These are phyloP conservation scores for Hypothenemus hampei DNA, from an alignment of 1,140 invertebrate species.

Conservation along the genomic window DNA sequence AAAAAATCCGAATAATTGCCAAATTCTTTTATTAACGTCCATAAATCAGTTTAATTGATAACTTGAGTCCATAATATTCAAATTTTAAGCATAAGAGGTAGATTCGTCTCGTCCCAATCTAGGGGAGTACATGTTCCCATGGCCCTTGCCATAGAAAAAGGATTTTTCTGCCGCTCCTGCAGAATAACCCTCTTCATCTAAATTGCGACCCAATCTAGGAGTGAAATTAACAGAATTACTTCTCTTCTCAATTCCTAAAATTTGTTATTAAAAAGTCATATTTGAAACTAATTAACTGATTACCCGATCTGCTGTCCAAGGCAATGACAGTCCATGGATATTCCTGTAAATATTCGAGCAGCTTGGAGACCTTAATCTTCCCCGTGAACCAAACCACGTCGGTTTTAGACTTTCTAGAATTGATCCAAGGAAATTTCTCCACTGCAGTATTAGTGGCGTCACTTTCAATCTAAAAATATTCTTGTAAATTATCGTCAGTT, in stretches of 20 bases:
- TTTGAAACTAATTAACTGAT: background rate
- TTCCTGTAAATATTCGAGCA: background rate
- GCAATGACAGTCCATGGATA: background rate
- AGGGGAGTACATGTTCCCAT: background rate
- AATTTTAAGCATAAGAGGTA: no score
- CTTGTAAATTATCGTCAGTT: no score
- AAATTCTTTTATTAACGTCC: no score
- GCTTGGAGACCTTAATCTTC: background rate
- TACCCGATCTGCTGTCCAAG: background rate
- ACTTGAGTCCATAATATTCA: no score
- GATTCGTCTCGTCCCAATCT: background rate
- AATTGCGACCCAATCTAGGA: background rate
- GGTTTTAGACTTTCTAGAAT: no score
- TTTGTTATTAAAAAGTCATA: background rate
- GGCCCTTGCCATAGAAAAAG: no score
- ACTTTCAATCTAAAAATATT: no score
- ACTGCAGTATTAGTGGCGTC: no score
- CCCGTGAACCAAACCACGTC: no score
- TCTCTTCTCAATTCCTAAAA: background rate
- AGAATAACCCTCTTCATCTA: background rate
- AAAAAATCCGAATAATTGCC: no score
- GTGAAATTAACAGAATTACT: background rate
- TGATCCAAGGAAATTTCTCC: no score
- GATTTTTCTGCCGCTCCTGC: background rate
- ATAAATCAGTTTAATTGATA: no score